Evolutionary conservation across 2,113 vertebrate genomes (phyloP).

Genomic region (Elephas maximus): DNA sequence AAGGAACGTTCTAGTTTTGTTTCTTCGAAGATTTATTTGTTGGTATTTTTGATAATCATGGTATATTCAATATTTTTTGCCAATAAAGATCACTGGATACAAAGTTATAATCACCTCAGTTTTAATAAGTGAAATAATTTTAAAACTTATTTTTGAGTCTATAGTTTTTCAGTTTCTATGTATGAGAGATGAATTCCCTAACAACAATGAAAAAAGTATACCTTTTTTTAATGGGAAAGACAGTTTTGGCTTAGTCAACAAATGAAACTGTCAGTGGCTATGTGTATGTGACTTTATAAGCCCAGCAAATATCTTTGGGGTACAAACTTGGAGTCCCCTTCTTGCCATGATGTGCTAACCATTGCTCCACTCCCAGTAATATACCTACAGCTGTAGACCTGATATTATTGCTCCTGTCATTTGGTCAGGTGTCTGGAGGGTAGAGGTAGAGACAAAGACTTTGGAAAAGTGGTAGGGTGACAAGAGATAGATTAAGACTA

Average conservation of each 20-base stretch:
- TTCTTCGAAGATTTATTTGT: neutral
- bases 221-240: neutral
- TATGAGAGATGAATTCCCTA: constrained; percentile 5
- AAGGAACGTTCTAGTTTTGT: neutral
- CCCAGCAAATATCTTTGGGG: neutral
- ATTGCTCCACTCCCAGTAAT: neutral
- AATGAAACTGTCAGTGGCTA: neutral
- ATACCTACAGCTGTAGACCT: neutral
- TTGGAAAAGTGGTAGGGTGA: neutral
- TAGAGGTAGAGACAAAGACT: constrained; percentile 4
- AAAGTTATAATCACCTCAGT: neutral
- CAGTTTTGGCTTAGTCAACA: neutral
- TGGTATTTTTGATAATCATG: neutral
- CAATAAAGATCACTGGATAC: neutral
- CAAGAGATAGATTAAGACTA: constrained; percentile 22
- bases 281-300: constrained; percentile 31
- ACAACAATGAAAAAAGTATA: neutral
- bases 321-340: neutral
- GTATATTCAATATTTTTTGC: neutral
- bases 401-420: neutral
- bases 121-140: neutral
- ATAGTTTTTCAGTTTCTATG: neutral
- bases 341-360: neutral
- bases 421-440: constrained; percentile 25
- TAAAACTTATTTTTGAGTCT: constrained; percentile 23